Evolutionary conservation across 2,888 invertebrate species (phyloP).

Genomic region (Dasypogon diadema): DNA sequence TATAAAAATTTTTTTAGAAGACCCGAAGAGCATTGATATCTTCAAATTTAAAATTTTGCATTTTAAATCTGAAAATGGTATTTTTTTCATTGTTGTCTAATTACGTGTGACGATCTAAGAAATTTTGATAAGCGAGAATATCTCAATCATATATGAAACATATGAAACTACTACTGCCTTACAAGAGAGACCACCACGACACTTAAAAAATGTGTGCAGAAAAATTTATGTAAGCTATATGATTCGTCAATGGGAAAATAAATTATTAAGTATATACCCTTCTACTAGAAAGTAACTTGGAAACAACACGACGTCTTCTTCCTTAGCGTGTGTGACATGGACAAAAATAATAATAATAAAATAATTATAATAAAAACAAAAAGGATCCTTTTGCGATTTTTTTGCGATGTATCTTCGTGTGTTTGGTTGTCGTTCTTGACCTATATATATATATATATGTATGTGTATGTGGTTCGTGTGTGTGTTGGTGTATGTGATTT

Average conservation of each 20-base stretch:
- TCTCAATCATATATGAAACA: neutral
- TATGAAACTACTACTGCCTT: constrained; percentile 28
- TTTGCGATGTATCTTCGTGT: constrained; percentile 50
- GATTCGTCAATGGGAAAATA: constrained; percentile 1
- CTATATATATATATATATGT: constrained; percentile 30
- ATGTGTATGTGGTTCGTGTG: constrained; percentile 38
- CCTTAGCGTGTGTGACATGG: constrained; percentile 34
- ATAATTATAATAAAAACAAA: too few species aligned
- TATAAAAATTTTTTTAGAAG: constrained; percentile 39
- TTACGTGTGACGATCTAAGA: neutral
- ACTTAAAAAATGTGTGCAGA: constrained; percentile 36
- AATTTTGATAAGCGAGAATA: constrained; percentile 46
- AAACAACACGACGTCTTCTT: constrained; percentile 50
- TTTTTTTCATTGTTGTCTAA: neutral
- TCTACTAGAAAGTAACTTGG: constrained; percentile 9
- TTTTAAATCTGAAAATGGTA: neutral
- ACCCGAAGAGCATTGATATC: neutral
- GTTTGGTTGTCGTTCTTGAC: constrained; percentile 44
- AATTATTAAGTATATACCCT: constrained; percentile 8
- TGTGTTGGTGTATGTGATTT: constrained; percentile 40
- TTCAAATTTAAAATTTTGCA: constrained; percentile 2
- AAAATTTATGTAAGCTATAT: constrained; percentile 16
- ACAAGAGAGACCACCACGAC: constrained; percentile 38
- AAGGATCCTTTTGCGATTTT: constrained; percentile 44
- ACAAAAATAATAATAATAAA: constrained; percentile 40